Conservation (phyloP, 2,797 vertebrate species). For the Gobio occitaniae region DNA sequence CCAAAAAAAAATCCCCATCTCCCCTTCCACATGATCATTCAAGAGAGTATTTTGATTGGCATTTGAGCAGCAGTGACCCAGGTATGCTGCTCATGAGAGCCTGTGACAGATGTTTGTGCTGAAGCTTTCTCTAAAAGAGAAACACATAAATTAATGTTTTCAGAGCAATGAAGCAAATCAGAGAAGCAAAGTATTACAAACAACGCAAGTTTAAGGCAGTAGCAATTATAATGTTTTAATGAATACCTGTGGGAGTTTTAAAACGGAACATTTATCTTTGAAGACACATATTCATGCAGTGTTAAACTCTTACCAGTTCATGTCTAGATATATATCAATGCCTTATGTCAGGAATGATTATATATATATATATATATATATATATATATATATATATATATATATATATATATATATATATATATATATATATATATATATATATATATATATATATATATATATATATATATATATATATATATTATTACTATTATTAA, state of each 20-base stretch:
- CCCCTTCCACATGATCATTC: not conserved
- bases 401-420: too few relatives aligned
- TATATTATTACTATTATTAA: too few relatives aligned
- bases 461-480: too few relatives aligned
- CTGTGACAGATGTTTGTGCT: not conserved
- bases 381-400: too few relatives aligned
- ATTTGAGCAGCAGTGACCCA: not conserved
- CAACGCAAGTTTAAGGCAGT: not conserved
- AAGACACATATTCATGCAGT: not conserved
- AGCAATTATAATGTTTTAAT: constrained; percentile 45
- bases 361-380: too few relatives aligned
- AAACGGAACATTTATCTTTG: constrained; percentile 12
- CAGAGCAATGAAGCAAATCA: constrained; percentile 18
- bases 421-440: too few relatives aligned
- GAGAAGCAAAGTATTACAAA: not conserved
- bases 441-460: too few relatives aligned
- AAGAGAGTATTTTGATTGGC: not conserved
- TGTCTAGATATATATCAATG: not conserved
- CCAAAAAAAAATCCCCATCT: not conserved
- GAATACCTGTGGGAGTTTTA: constrained; percentile 32
- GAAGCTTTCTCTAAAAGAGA: not conserved
- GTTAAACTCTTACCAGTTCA: constrained; percentile 14
- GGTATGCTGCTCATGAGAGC: not conserved
- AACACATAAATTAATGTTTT: not conserved
- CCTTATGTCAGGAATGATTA: constrained; percentile 9